Percentiles rank a stretch among this genome's conserved stretches.
phyloP scores from a whole-genome alignment of 2,113 vertebrate species.

The Glaucomys volans region DNA sequence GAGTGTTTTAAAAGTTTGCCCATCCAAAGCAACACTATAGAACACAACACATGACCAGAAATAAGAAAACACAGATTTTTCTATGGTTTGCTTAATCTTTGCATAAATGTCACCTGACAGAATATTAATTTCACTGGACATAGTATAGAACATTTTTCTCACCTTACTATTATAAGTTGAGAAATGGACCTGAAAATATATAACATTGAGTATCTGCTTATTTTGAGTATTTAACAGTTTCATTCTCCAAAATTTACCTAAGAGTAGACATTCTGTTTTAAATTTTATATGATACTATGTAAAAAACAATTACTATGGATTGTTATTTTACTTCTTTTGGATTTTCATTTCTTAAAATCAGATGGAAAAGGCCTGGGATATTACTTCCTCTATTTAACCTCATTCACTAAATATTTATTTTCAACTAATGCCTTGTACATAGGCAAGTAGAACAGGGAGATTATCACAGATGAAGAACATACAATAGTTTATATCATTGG shows the following conservation, averaged over 20 bases:
- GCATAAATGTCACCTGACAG: not conserved
- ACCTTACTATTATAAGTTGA: not conserved
- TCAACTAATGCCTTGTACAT: not conserved
- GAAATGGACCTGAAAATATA: not conserved
- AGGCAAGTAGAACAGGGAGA: not conserved
- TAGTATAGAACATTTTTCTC: not conserved
- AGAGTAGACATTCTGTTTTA: not conserved
- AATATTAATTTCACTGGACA: not conserved
- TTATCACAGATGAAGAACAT: not conserved
- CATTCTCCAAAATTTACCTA: not conserved
- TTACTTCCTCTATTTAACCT: not conserved
- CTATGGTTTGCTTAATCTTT: not conserved
- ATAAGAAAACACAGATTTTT: not conserved
- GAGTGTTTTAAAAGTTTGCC: not conserved
- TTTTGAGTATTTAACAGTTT: not conserved
- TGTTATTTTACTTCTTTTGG: not conserved
- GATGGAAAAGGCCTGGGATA: not conserved
- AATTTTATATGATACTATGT: not conserved
- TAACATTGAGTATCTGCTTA: not conserved
- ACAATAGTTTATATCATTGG: not conserved
- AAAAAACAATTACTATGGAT: not conserved
- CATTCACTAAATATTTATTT: not conserved
- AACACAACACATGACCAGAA: not conserved
- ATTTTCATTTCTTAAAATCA: conserved; percentile 17
- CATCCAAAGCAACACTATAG: not conserved